Evolutionary conservation across 2,888 invertebrate genomes (phyloP).

Genomic region (Danaus chrysippus): DNA sequence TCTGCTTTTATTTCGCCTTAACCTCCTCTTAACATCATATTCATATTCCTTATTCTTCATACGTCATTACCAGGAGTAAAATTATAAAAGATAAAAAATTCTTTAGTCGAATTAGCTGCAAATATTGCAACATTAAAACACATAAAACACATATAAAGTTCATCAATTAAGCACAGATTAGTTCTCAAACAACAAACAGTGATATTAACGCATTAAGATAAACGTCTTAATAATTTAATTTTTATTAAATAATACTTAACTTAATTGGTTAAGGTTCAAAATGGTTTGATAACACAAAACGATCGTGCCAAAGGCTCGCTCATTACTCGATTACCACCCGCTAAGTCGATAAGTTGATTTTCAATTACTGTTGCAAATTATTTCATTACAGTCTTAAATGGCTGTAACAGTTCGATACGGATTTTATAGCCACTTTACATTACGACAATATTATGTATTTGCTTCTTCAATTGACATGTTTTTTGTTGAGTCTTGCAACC

Average conservation of each 20-base stretch:
- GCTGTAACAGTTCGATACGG: slow-evolving; percentile 41
- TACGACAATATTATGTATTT: slow-evolving; percentile 31
- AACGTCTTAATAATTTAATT: slow-evolving; percentile 46
- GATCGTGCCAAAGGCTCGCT: slow-evolving; percentile 43
- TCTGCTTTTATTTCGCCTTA: no score
- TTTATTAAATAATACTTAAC: slow-evolving; percentile 25
- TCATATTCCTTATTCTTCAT: background rate
- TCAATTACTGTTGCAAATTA: slow-evolving; percentile 66
- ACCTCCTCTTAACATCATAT: no score
- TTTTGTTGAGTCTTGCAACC: background rate
- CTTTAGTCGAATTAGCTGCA: background rate
- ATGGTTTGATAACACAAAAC: slow-evolving; percentile 33
- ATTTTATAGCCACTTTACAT: slow-evolving; percentile 40
- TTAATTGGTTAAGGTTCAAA: slow-evolving; percentile 41
- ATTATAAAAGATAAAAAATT: background rate
- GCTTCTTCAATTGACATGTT: slow-evolving; percentile 28
- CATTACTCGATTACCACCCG: slow-evolving; percentile 66
- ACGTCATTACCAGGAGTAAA: background rate
- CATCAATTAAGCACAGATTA: slow-evolving; percentile 58
- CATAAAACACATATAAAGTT: slow-evolving; percentile 25
- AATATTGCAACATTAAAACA: background rate
- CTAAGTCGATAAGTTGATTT: slow-evolving; percentile 61
- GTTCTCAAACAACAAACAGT: slow-evolving; percentile 44
- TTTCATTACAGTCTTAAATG: slow-evolving; percentile 35
- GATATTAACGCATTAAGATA: slow-evolving; percentile 45